These are phyloP conservation scores for Hermatobates lingyangjiaoensis DNA, from an alignment of 1,140 invertebrate genomes.

Conservation along the genomic window DNA sequence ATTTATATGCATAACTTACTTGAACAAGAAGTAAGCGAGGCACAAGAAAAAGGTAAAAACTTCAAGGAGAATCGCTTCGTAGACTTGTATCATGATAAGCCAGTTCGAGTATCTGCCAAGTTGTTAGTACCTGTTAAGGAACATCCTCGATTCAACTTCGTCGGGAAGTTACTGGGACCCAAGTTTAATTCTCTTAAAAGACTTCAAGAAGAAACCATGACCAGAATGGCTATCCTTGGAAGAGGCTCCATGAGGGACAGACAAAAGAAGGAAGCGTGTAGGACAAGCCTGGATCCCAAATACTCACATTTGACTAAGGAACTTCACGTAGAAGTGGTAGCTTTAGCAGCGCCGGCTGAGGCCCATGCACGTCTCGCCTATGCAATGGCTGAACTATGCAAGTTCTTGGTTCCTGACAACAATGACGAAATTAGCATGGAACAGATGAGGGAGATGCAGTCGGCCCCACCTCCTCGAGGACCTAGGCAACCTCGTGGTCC, in stretches of 20 bases:
- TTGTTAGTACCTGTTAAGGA: constrained; percentile 65
- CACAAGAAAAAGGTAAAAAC: too few relatives aligned
- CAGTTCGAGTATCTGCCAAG: constrained; percentile 57
- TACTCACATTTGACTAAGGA: constrained; percentile 83
- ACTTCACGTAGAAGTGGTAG: constrained; percentile 81
- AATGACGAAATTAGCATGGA: background rate
- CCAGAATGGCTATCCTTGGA: constrained; percentile 87
- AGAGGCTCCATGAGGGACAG: constrained; percentile 88
- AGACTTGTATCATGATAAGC: constrained; percentile 68
- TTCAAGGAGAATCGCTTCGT: too few relatives aligned
- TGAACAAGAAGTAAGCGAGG: too few relatives aligned
- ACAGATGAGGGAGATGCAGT: background rate
- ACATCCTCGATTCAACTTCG: constrained; percentile 85
- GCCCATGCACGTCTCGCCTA: constrained; percentile 79
- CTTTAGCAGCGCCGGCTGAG: constrained; percentile 72
- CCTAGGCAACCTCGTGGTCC: background rate
- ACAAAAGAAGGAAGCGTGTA: constrained; percentile 75
- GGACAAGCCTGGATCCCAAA: constrained; percentile 72
- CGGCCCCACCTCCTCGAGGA: background rate
- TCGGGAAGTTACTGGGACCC: constrained; percentile 76
- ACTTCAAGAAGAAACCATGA: constrained; percentile 84
- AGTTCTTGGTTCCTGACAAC: constrained; percentile 23
- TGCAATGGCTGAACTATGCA: constrained; percentile 53
- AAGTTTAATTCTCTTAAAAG: constrained; percentile 84
- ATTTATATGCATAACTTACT: too few relatives aligned